Evolutionary conservation across 2,888 invertebrate species (phyloP).

Genomic region (Agriopis marginaria): DNA sequence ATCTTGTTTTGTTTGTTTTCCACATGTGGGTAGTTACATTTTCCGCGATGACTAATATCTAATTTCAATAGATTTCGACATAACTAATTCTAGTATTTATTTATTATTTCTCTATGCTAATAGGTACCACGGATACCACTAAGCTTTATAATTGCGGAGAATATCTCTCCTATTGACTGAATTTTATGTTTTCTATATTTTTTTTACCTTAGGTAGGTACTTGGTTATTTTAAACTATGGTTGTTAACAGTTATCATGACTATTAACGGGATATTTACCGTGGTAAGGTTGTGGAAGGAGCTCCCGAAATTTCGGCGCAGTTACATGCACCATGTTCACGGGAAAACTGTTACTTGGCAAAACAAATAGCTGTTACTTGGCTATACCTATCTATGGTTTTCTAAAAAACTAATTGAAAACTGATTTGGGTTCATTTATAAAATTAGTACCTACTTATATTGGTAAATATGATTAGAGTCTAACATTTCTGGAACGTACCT

Average conservation of each 20-base stretch:
- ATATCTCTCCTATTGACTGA: neutral
- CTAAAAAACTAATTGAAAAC: neutral
- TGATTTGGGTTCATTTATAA: slow-evolving; percentile 11
- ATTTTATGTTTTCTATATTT: too few species aligned
- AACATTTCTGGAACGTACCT: slow-evolving; percentile 3
- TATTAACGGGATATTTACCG: too few species aligned
- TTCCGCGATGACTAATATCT: slow-evolving; percentile 57
- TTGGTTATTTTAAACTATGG: too few species aligned
- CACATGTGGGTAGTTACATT: slow-evolving; percentile 52
- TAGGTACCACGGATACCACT: neutral
- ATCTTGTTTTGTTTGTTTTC: slow-evolving; percentile 61
- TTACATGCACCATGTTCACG: too few species aligned
- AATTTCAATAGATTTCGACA: slow-evolving; percentile 32
- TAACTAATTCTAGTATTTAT: too few species aligned
- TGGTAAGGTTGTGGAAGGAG: too few species aligned
- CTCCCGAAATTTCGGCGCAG: too few species aligned
- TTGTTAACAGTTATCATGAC: too few species aligned
- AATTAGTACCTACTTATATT: slow-evolving; percentile 18
- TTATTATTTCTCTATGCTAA: too few species aligned
- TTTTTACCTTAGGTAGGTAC: too few species aligned
- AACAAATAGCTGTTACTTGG: too few species aligned
- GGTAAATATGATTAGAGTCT: slow-evolving; percentile 19
- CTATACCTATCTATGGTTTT: neutral
- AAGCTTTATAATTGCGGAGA: neutral
- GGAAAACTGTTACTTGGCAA: too few species aligned